Evolutionary conservation across 2,888 invertebrate genomes (phyloP), one percentile per base, ranked within the genome.

Genomic region (Platycnemis pennipes): DNA sequence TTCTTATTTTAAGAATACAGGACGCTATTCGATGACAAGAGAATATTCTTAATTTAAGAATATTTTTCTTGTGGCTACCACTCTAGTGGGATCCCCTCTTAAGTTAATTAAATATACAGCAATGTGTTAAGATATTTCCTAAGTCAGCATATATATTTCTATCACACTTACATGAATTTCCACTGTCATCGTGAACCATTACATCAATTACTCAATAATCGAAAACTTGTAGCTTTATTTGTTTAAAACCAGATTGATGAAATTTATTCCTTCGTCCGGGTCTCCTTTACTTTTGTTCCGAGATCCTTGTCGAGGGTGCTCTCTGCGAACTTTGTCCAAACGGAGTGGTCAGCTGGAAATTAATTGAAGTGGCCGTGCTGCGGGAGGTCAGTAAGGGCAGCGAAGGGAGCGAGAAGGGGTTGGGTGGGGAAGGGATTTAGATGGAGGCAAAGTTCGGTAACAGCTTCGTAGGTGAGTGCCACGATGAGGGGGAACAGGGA

Each of bases 291-390:
- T 44, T 87, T 45, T n/a, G 87, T 22, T 37, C 45, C 11, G 45
- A 87, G 86, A 86, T 37, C 86, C 44, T 31, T 45, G 87, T 8
- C 87, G 46, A 46, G 31, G 16, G 37, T 77, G 77, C 37, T 77
- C 45, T 19, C 45, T 46, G 44, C 22, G 45, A 87, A 45, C 87
- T 87, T 87, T 26, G 87, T 45, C 37, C 46, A 87, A 87, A 87
- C 87, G 87, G 87, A 87, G 87, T 87, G 87, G 87, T 87, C 87
- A 87, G 87, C 87, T 44, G 45, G 45, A 87, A 87, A 87, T 87
- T 87, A 87, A 87, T 87, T 87, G 87, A 87, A 87, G 87, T 87
- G 87, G 45, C 87, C 87, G 44, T 44, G 46, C 11, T 37, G 77
- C 37, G 37, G 77, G 37, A 77, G 77, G 77, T 77, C 77, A 77